A percentile compares a stretch with the other conserved stretches of the same genome.
Conservation (phyloP, 2,797 vertebrate species). For the Chlorospingus semifuscus region DNA sequence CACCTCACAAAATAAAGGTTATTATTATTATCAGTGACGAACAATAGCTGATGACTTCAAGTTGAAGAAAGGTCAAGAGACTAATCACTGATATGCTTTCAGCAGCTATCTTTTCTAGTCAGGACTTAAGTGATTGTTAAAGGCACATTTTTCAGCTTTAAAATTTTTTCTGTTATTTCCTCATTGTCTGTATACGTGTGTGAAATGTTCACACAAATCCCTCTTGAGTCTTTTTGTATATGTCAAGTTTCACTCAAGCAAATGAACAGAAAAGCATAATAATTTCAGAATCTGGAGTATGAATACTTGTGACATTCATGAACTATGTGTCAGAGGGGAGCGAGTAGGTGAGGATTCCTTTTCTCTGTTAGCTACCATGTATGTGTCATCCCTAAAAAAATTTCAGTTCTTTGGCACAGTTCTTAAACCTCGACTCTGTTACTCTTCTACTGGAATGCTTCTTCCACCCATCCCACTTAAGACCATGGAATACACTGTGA, state of each 20-base stretch:
- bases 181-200: not conserved
- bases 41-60: constrained; percentile 43
- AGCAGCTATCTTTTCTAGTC: constrained; percentile 23
- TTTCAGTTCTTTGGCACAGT: not conserved
- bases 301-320: not conserved
- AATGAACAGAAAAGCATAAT: not conserved
- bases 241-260: not conserved
- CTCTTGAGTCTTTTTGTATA: not conserved
- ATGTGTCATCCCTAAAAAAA: not conserved
- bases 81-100: constrained; percentile 58
- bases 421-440: not conserved
- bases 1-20: constrained; percentile 60
- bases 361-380: not conserved
- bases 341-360: not conserved
- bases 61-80: constrained; percentile 56
- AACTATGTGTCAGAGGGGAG: not conserved
- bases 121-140: constrained; percentile 15
- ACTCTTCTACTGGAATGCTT: not conserved
- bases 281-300: not conserved
- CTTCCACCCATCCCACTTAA: not conserved
- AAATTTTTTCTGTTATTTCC: not conserved
- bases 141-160: not conserved
- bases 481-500: not conserved
- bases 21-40: constrained; percentile 34
- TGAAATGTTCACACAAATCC: not conserved